Evolutionary conservation across 2,888 invertebrate genomes (phyloP).

Genomic region (Hedya salicella): DNA sequence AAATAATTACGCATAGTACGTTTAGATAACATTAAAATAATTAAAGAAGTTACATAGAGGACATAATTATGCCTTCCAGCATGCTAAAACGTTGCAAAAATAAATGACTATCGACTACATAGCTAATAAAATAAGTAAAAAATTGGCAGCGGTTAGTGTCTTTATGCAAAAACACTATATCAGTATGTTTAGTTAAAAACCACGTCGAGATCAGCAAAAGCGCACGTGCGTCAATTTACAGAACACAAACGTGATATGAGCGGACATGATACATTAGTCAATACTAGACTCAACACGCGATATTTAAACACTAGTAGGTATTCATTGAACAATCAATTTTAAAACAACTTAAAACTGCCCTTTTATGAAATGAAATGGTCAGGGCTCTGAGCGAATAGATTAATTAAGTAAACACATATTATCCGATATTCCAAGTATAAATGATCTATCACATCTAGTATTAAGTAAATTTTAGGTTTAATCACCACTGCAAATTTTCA

Average conservation of each 20-base stretch:
- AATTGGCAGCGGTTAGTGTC: constrained; percentile 40
- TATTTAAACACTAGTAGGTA: constrained; percentile 22
- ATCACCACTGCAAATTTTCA: constrained; percentile 71
- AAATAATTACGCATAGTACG: constrained; percentile 13
- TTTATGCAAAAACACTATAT: constrained; percentile 24
- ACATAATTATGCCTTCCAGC: constrained; percentile 12
- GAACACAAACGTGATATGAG: constrained; percentile 42
- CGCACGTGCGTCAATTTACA: constrained; percentile 33
- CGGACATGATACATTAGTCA: constrained; percentile 27
- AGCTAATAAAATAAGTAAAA: constrained; percentile 38
- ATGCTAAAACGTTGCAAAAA: constrained; percentile 31
- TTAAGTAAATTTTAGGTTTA: constrained; percentile 64
- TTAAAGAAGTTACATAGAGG: constrained; percentile 19
- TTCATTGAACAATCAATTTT: constrained; percentile 8
- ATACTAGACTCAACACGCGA: constrained; percentile 16
- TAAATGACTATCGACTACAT: constrained; percentile 35
- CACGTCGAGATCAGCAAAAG: constrained; percentile 42
- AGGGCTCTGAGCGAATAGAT: constrained; percentile 24
- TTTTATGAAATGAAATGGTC: constrained; percentile 1
- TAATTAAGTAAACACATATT: background rate
- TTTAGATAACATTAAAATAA: constrained; percentile 22
- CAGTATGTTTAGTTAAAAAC: constrained; percentile 29
- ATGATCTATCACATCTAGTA: constrained; percentile 56
- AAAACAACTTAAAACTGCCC: constrained; percentile 15
- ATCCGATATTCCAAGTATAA: background rate